Evolutionary conservation across 2,888 invertebrate genomes (phyloP), one percentile per base, ranked within the genome.

Genomic region (Argyresthia goedartella): DNA sequence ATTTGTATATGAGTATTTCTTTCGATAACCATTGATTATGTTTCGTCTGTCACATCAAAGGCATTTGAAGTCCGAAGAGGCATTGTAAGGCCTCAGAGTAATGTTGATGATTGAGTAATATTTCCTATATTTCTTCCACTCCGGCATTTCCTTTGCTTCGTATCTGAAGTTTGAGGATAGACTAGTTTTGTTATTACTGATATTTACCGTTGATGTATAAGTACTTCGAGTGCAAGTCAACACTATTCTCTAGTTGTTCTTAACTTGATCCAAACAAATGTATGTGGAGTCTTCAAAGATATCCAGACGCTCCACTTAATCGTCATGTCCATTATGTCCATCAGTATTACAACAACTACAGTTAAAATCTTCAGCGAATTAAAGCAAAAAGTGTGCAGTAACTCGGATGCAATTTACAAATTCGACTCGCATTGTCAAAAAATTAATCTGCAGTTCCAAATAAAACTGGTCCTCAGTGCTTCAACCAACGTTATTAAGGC

Each of bases 31-130:
- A 79, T 82, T 84, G 80, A 81, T 80, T 81, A 74, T 69, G 67
- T 65, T 73, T 69, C 68, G 72, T 68, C 43, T 79, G 84, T 84
- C 79, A 82, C 82, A 78, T 85, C 85, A 85, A 85, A 85, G 80
- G 57, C 42, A 4, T 33, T 25, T 15, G 16, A 35, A 25, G 36
- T 54, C 62, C 67, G 62, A 57, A 61, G 58, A 57, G 54, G 73
- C 57, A 82, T 84, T 84, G 82, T 81, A 56, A 61, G 66, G 66
- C 66, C 67, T 71, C 66, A 64, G 67, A 13, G 33, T 50, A 50
- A 42, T 42, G 42, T 42, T 50, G 25, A 35, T 49, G 48, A 50
- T 42, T 50, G 42, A 41, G 69, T 73, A 73, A 68, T 67, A 62
- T 77, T 78, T 76, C 67, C 69, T 68, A 70, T 67, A 69, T 67